Evolutionary conservation across 2,797 vertebrate species (phyloP), one percentile per base, ranked within the genome.

Genomic region (Pangasius sanitwongsei): DNA sequence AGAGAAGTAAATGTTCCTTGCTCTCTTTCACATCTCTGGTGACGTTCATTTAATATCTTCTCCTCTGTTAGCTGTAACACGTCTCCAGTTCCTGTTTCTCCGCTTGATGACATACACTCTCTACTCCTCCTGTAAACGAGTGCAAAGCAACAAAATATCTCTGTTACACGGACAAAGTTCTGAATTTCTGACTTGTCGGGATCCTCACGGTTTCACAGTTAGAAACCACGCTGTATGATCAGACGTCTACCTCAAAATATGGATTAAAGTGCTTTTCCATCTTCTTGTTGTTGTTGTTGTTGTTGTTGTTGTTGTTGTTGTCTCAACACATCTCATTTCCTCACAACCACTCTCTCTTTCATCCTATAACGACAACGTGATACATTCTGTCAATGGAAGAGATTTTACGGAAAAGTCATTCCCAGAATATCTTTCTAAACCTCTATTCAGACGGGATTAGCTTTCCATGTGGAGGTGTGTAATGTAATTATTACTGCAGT

Each of bases 51-150:
- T 84, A 85, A 77, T 67, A 77, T 67, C 34, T 78, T 28, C 15
- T 67, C 37, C 23, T 88, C 57, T 67, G 8, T 65, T 34, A 55
- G 48, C 83, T 78, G 59, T 69, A 70, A 81, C 83, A 70, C 41
- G 7, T 70, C 83, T 85, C 41, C 41, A 15, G 55, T 31, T n/a
- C 48, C 44, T 78, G 70, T 37, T 53, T 55, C 55, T 75, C 50
- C 1, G 4, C 2, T 59, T 1, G 1, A 81, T 23, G 6, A 34
- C 16, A 28, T 13, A 9, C 23, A 1, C 20, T 44, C 34, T 44
- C 23, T 63, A 12, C 23, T 63, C 57, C 81, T 44, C 9, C 81
- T 83, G 23, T 63, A 83, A 83, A 83, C 57, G 8, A 63, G 81
- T 41, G 34, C 59, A 41, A 13, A 41, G 57, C 80, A 83, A 63